phyloP scores from a whole-genome alignment of 2,888 invertebrate genomes.

The Plemyria rubiginata region DNA sequence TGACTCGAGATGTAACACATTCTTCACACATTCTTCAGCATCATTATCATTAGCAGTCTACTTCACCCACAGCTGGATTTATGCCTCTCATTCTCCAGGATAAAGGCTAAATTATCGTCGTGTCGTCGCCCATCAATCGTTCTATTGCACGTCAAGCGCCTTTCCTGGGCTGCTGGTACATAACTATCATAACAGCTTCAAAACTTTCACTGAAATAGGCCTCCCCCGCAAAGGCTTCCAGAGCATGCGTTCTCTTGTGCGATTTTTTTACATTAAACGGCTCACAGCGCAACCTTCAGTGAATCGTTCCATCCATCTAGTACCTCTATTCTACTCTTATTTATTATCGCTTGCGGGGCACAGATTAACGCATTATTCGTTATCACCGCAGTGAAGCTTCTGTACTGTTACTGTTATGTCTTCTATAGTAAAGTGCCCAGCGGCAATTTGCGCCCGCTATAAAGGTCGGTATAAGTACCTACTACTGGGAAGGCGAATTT shows the following conservation, averaged over 20 bases:
- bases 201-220: no score
- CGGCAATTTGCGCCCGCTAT: conserved; percentile 43
- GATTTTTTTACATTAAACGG: not conserved
- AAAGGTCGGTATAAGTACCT: conserved; percentile 55
- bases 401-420: conserved; percentile 10
- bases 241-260: not conserved
- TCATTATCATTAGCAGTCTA: no score
- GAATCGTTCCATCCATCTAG: not conserved
- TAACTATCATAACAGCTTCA: no score
- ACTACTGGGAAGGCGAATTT: conserved; percentile 55
- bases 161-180: no score
- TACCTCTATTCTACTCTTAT: not conserved
- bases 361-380: not conserved
- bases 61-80: no score
- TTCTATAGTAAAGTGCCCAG: conserved; percentile 31
- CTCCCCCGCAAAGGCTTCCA: not conserved
- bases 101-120: no score
- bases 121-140: no score
- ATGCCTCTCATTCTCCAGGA: no score
- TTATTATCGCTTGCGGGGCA: not conserved
- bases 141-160: no score
- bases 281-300: no score
- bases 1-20: no score
- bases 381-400: conserved; percentile 10
- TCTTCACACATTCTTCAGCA: no score